Percentiles rank a stretch among this genome's conserved stretches.
Evolutionary conservation across 2,797 vertebrate genomes (phyloP).

Genomic region (Phrynocephalus guinanensis): DNA sequence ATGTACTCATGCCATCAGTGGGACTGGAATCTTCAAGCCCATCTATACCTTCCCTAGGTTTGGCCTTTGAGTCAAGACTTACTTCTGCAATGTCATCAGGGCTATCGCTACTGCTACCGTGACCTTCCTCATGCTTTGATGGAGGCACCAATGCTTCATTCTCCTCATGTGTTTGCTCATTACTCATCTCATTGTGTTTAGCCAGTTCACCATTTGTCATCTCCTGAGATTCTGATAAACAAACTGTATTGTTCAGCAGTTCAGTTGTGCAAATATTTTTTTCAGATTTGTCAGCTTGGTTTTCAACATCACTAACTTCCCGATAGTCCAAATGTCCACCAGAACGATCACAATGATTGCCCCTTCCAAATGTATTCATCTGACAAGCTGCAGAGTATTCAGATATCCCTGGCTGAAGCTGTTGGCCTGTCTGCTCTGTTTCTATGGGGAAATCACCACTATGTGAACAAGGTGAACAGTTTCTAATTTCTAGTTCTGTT

Average conservation of each 20-base stretch:
- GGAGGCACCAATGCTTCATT: constrained; percentile 64
- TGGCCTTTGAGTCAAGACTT: constrained; percentile 65
- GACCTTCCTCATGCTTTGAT: constrained; percentile 61
- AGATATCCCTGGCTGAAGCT: constrained; percentile 62
- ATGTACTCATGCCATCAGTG: constrained; percentile 69
- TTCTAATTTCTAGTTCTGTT: constrained; percentile 66
- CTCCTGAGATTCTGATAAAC: constrained; percentile 77
- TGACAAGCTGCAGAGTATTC: constrained; percentile 62
- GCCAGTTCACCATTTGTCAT: constrained; percentile 73
- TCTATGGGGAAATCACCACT: constrained; percentile 50
- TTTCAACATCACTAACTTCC: constrained; percentile 64
- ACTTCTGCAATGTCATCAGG: constrained; percentile 60
- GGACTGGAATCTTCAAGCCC: constrained; percentile 71
- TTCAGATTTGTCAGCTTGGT: constrained; percentile 62
- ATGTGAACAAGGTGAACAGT: constrained; percentile 60
- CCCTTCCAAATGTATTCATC: constrained; percentile 59
- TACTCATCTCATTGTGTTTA: constrained; percentile 73
- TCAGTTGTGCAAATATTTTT: constrained; percentile 63
- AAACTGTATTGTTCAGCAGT: constrained; percentile 61
- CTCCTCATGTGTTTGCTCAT: constrained; percentile 71
- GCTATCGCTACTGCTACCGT: constrained; percentile 58
- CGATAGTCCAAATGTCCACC: constrained; percentile 64
- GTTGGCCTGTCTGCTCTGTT: constrained; percentile 64
- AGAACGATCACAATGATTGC: constrained; percentile 64
- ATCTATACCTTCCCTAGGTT: constrained; percentile 41